Percentiles rank a stretch among this genome's conserved stretches.
phyloP scores from a whole-genome alignment of 1,140 invertebrate genomes.

The Trichoplusia ni region DNA sequence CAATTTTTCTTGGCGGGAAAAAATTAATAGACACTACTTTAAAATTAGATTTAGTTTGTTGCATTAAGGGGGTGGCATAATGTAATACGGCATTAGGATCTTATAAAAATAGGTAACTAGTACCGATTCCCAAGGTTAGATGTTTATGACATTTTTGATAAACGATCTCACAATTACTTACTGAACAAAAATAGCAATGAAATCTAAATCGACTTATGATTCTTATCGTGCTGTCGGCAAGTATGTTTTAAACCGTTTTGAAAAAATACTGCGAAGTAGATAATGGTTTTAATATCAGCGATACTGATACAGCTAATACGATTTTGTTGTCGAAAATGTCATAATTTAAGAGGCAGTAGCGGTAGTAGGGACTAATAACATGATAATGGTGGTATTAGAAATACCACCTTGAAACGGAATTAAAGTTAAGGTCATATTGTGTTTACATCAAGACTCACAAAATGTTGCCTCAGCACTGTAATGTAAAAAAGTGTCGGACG shows the following conservation, averaged over 20 bases:
- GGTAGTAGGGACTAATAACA: neutral
- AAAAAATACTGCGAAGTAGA: too few relatives aligned
- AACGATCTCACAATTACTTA: neutral
- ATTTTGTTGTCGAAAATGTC: neutral
- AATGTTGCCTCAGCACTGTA: too few relatives aligned
- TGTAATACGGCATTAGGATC: neutral
- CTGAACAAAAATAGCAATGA: neutral
- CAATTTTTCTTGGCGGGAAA: too few relatives aligned
- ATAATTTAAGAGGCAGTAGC: neutral
- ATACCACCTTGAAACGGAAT: neutral
- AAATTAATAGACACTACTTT: constrained; percentile 10
- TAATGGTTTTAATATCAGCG: too few relatives aligned
- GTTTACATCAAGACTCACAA: too few relatives aligned
- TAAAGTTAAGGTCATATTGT: too few relatives aligned
- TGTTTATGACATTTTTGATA: constrained; percentile 13
- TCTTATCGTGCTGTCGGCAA: too few relatives aligned
- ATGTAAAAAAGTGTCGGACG: neutral
- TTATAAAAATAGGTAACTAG: constrained; percentile 14
- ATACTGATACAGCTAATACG: too few relatives aligned
- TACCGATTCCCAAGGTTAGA: neutral
- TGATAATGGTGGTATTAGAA: neutral
- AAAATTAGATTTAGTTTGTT: constrained; percentile 17
- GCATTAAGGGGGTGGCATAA: constrained; percentile 4
- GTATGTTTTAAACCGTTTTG: too few relatives aligned
- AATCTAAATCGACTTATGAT: neutral